Evolutionary conservation across 2,888 invertebrate species (phyloP), one percentile per base, ranked within the genome.

Genomic region (Lepas anatifera): DNA sequence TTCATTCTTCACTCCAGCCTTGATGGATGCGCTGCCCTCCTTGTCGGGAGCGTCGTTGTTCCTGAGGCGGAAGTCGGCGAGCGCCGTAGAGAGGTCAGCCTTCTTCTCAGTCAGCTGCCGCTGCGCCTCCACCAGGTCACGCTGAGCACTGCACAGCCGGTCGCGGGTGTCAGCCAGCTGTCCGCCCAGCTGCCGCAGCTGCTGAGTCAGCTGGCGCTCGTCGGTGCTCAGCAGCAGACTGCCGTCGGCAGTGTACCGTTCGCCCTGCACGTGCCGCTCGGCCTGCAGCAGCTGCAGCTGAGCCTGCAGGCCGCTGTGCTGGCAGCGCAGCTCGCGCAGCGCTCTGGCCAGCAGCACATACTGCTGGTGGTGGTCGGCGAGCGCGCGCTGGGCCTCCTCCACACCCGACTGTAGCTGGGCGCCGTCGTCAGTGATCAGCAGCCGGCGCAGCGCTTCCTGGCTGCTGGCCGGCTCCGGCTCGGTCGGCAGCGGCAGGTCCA

Each of bases 371-470:
- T 18, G 58, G 22, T 58, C 32, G 2, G 35, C 18, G 35, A 58
- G 16, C 32, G 22, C 6, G 35, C 35, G 22, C 58, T 58, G 58
- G 22, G 18, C 16, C 32, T 22, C 22, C 32, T 58, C 58, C 58
- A 58, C 32, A 18, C 35, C 58, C 7, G 58, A 25, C 58, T 58
- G 58, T 35, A 58, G 32, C 58, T 35, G 58, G 22, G 22, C 58
- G 22, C 35, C 35, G 58, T 58, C 35, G 27, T 13, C 32, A 29
- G 27, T n/a, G 25, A 22, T n/a, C 32, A 35, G 58, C 58, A 58
- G 58, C 58, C 35, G 58, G 22, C 58, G 58, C 35, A 58, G 58
- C 58, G 58, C 58, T 35, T 58, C 58, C 58, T 58, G 58, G 22
- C 58, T 58, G 58, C 35, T n/a, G 35, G 22, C 58, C 8, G 35